phyloP scores from a whole-genome alignment of 92 coral and sea anemone species.

The Nematostella vectensis region DNA sequence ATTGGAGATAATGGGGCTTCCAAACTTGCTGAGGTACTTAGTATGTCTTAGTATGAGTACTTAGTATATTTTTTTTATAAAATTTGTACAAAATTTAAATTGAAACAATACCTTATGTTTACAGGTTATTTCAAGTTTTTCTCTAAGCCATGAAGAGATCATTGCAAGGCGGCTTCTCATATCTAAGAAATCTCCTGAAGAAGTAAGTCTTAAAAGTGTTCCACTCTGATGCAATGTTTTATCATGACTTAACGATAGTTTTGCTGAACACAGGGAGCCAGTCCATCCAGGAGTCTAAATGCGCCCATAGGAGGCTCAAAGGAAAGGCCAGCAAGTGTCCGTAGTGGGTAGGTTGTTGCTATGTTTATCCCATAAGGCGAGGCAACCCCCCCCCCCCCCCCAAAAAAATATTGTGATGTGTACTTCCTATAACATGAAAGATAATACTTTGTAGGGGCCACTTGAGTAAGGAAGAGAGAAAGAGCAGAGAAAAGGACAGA shows the following conservation, averaged over 20 bases:
- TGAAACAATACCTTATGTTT: background rate
- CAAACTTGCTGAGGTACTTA: slow-evolving; percentile 78
- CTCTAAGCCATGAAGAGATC: slow-evolving; percentile 86
- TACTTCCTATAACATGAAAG: too few species aligned
- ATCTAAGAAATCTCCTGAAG: slow-evolving; percentile 84
- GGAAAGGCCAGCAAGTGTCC: slow-evolving; percentile 89
- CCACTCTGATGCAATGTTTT: background rate
- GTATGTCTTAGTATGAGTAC: background rate
- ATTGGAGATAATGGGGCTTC: slow-evolving; percentile 83
- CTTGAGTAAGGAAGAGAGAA: slow-evolving; percentile 80
- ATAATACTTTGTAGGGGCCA: slow-evolving; percentile 73
- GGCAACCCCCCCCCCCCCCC: background rate
- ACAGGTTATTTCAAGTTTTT: slow-evolving; percentile 86
- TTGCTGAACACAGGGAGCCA: slow-evolving; percentile 22
- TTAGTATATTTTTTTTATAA: background rate
- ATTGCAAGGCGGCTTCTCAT: slow-evolving; percentile 86
- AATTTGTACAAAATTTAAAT: background rate
- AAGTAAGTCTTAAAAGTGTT: slow-evolving; percentile 42
- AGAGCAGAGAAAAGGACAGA: slow-evolving; percentile 79
- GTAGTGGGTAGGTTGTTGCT: slow-evolving; percentile 96
- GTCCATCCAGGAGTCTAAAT: slow-evolving; percentile 77
- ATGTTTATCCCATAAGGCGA: background rate
- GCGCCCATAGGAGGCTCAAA: slow-evolving; percentile 81
- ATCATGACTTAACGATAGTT: too few species aligned
- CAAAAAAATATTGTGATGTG: too few species aligned